Evolutionary conservation across 1,140 invertebrate genomes (phyloP).

Genomic region (Ctenoplectra terminalis): DNA sequence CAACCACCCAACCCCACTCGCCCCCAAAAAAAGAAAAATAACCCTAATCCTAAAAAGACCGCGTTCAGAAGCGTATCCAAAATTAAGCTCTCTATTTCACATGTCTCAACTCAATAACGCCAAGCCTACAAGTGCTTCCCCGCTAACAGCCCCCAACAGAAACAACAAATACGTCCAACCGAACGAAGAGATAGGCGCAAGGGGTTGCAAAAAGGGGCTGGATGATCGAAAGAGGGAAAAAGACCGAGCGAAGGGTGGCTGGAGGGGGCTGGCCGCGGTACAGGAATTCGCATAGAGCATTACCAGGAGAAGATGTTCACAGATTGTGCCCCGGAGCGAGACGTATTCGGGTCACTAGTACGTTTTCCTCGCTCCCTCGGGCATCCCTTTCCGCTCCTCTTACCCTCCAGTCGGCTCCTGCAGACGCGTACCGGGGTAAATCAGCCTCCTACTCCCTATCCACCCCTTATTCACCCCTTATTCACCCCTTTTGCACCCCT

Average conservation of each 20-base stretch:
- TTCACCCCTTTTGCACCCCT: no score
- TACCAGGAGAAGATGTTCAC: conserved; percentile 79
- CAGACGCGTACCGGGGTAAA: conserved; percentile 40
- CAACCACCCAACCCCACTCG: no score
- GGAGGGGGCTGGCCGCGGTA: conserved; percentile 35
- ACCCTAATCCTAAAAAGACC: no score
- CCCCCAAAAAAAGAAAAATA: no score
- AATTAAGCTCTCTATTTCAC: not conserved
- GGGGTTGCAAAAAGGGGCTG: not conserved
- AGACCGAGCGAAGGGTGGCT: not conserved
- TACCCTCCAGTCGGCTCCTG: conserved; percentile 39
- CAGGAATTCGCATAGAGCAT: conserved; percentile 76
- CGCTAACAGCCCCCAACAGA: not conserved
- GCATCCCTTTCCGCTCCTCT: conserved; percentile 26
- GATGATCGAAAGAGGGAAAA: not conserved
- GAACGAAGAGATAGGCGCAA: not conserved
- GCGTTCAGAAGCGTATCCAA: no score
- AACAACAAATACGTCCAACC: not conserved
- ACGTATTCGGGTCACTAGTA: conserved; percentile 69
- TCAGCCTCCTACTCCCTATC: conserved; percentile 4
- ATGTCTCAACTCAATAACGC: not conserved
- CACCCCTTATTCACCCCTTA: not conserved
- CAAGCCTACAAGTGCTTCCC: not conserved
- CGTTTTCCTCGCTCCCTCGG: conserved; percentile 51
- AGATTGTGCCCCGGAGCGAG: conserved; percentile 77